Base-by-base conservation (phyloP, 2,113 vertebrate species). In the Heteronetta atricapilla region DNA sequence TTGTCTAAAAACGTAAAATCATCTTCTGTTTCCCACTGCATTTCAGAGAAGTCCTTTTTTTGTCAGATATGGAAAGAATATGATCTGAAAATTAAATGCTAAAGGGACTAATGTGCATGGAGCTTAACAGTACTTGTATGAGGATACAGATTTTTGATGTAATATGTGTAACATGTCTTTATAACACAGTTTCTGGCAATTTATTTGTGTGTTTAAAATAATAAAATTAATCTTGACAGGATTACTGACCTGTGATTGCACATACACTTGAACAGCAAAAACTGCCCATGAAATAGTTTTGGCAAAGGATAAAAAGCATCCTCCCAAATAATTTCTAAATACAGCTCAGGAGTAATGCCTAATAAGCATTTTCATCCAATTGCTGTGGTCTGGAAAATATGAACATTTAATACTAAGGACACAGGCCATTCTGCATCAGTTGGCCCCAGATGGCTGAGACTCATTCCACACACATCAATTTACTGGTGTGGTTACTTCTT, bases 141-240 rank as follows among this genome's bases (percentile, higher is more conserved):
- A 13, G 1, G 1, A 33, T 0, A 75, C 11, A 60, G 13, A 59
- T 4, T 26, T 10, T 26, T 76, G 11, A 44, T 15, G 20, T 20
- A n/a, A 3, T 36, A 25, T 17, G 6, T 28, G 38, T 33, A 50
- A 58, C 40, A 13, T 70, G 18, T 26, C 25, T 72, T 76, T 52
- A 21, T 26, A 76, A 42, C 13, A 8, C 4, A 34, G 3, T 38
- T 63, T 68, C 33, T 82, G 78, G 13, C 91, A 82, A 60, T 67
- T 63, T 55, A 76, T 68, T 6, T 46, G 72, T 64, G 12, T 72
- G 18, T 58, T 78, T 67, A 66, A 36, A 40, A 42, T 40, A 68
- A 55, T 19, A 17, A 1, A 2, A 36, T 22, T 70, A 79, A 42
- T 2, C 21, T 14, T 64, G 28, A 59, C 31, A 59, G 6, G 3